Evolutionary conservation across 2,113 vertebrate genomes (phyloP).

Genomic region (Thermophis baileyi): DNA sequence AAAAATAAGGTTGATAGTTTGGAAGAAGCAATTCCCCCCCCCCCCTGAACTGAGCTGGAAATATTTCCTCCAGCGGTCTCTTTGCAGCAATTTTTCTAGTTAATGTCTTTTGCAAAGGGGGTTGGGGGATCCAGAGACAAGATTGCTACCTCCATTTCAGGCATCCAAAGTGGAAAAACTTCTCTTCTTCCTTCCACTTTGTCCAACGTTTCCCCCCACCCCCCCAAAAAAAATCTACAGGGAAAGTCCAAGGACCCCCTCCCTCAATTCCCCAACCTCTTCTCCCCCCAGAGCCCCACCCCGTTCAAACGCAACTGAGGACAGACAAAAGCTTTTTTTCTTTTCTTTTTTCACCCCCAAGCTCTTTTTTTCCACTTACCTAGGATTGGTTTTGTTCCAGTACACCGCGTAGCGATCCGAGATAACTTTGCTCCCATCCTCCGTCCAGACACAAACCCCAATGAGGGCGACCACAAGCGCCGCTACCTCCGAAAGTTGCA

Average conservation of each 20-base stretch:
- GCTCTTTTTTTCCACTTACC: slow-evolving; percentile 66
- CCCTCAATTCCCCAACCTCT: background rate
- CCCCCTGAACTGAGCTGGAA: background rate
- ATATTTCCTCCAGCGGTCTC: background rate
- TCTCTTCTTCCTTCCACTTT: background rate
- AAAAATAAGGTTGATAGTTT: background rate
- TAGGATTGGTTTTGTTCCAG: slow-evolving; percentile 92
- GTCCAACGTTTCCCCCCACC: background rate
- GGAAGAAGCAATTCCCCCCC: accelerated
- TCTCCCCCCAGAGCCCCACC: background rate
- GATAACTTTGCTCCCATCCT: slow-evolving; percentile 78
- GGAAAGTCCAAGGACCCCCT: background rate
- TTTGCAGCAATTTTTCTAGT: background rate
- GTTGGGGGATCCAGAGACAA: background rate
- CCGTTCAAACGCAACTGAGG: too few species aligned
- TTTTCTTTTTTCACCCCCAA: background rate
- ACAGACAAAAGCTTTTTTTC: too few species aligned
- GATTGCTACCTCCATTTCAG: background rate
- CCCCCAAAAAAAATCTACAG: background rate
- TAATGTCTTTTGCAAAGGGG: background rate
- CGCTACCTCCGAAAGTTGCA: slow-evolving; percentile 72
- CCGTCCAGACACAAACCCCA: slow-evolving; percentile 77
- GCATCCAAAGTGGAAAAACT: background rate
- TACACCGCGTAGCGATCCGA: slow-evolving; percentile 88
- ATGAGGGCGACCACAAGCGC: slow-evolving; percentile 74